Evolutionary conservation across 2,113 vertebrate genomes (phyloP).

Genomic region (Orcinus orca): DNA sequence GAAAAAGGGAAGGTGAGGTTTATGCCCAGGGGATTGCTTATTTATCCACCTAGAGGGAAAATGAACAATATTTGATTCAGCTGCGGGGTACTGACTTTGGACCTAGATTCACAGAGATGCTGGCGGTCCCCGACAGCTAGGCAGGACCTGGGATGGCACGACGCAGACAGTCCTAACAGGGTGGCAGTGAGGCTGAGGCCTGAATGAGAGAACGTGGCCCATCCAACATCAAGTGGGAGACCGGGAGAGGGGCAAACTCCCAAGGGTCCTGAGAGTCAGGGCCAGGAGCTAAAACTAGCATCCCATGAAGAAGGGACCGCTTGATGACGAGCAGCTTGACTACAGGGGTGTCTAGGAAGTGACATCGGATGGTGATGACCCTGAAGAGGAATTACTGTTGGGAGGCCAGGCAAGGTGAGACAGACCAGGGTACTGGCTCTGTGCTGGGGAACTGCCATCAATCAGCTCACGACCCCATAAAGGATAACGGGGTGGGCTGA

Average conservation of each 20-base stretch:
- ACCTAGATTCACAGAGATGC: neutral
- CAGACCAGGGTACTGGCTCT: neutral
- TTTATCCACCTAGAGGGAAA: neutral
- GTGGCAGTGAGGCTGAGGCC: neutral
- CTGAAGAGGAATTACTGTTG: neutral
- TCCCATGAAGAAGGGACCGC: neutral
- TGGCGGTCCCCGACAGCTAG: neutral
- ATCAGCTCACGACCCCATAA: neutral
- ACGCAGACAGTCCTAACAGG: neutral
- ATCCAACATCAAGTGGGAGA: neutral
- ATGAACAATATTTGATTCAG: neutral
- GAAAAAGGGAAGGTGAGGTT: neutral
- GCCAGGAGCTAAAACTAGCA: neutral
- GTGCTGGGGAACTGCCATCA: neutral
- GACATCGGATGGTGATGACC: neutral
- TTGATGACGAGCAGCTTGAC: neutral
- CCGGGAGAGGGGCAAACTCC: neutral
- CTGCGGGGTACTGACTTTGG: neutral
- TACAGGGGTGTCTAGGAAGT: neutral
- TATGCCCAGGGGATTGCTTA: neutral
- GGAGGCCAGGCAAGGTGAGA: neutral
- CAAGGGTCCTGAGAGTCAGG: neutral
- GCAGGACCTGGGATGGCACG: neutral
- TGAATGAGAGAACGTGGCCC: accelerated
- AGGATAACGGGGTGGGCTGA: neutral